Base-by-base conservation (phyloP, 2,888 invertebrate species). In the Epinotia bilunana region DNA sequence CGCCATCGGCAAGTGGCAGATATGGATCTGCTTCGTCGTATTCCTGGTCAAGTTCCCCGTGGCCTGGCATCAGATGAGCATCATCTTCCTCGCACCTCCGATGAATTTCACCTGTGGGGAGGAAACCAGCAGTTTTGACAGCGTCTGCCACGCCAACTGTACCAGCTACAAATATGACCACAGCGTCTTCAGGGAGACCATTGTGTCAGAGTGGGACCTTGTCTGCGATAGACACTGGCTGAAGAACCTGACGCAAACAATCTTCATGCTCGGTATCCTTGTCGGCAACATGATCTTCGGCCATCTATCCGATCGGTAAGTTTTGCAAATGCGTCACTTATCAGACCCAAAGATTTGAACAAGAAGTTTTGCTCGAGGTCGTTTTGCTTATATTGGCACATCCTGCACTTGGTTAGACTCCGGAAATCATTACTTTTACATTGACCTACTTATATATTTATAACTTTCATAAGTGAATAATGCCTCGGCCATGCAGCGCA, bases 11-110 rank as follows among this genome's bases (percentile, higher is more conserved):
- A 95, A 95, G 83, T 97, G 97, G 96, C 97, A 97, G 84, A 93
- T 97, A 78, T 95, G 95, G 92, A 95, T 97, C 69, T 96, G 96
- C 79, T 89, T 95, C 65, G 94, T 96, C 0, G 95, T 97, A 57
- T 96, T 96, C 78, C 90, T 97, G 12, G 95, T 96, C 72, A 97
- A 97, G 88, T 96, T 97, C 83, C 97, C 97, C 0, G 96, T 97
- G 0, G 97, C 97, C 0, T 97, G 97, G 97, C 97, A 97, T 84
- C 97, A 97, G 83, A 94, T 97, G 86, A 96, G 96, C 78, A 97
- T 97, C 77, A 96, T 97, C 76, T 97, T 97, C 83, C 94, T 97
- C 77, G 96, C 97, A 7, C 97, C 97, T 0, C 95, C 96, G 0
- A 95, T 95, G 72, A 90, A 94, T 20, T 95, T 94, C 81, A 94